These are phyloP conservation scores for Callimorpha dominula DNA, from an alignment of 2,888 invertebrate species.

Conservation along the genomic window DNA sequence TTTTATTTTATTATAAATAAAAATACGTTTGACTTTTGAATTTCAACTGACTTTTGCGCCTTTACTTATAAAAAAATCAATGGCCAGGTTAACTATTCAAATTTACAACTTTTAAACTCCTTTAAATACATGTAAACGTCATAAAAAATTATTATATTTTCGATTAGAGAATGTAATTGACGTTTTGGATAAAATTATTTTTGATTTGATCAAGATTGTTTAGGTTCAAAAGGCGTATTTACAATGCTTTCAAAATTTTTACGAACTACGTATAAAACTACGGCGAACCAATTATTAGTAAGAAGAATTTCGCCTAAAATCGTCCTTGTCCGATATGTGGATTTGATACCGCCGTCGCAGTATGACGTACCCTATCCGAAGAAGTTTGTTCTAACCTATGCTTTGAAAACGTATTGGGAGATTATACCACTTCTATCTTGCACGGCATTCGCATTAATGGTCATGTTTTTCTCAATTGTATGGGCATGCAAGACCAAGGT, in stretches of 20 bases:
- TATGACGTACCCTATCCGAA: constrained; percentile 68
- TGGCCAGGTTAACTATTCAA: constrained; percentile 32
- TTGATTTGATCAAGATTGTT: neutral
- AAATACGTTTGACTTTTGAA: constrained; percentile 74
- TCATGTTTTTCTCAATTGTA: constrained; percentile 53
- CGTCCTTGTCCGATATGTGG: constrained; percentile 31
- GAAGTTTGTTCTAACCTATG: constrained; percentile 59
- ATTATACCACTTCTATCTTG: constrained; percentile 67
- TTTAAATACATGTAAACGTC: neutral
- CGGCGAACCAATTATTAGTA: constrained; percentile 32
- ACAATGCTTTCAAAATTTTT: constrained; percentile 67
- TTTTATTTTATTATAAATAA: constrained; percentile 63
- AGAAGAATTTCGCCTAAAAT: constrained; percentile 32
- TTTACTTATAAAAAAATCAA: constrained; percentile 26
- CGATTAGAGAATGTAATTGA: constrained; percentile 14
- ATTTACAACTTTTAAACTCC: neutral
- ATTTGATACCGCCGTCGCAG: constrained; percentile 68
- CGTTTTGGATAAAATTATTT: constrained; percentile 1
- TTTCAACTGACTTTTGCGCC: constrained; percentile 63
- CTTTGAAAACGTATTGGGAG: constrained; percentile 70
- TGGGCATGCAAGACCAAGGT: constrained; percentile 71
- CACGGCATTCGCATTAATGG: constrained; percentile 48
- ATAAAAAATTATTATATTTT: neutral
- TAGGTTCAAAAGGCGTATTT: constrained; percentile 2
- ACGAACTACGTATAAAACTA: constrained; percentile 39